These are phyloP conservation scores for Pterocles burchelli DNA, from an alignment of 2,113 vertebrate species.

Conservation along the genomic window DNA sequence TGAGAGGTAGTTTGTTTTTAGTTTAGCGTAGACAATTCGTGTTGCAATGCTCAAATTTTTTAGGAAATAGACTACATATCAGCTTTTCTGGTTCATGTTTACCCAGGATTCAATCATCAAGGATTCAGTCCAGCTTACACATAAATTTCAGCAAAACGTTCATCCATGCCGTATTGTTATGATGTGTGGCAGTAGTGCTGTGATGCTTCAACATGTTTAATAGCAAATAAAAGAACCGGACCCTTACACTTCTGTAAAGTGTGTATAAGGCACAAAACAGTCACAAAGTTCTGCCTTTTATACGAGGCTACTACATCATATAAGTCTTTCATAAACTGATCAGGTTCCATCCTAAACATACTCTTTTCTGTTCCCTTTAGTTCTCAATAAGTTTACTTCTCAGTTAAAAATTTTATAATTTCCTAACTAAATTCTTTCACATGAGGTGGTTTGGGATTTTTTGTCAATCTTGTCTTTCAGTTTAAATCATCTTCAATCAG, in stretches of 20 bases:
- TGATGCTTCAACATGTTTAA: not conserved
- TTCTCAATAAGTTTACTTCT: not conserved
- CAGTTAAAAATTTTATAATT: not conserved
- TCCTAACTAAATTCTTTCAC: not conserved
- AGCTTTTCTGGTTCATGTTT: not conserved
- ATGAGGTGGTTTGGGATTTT: not conserved
- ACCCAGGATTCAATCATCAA: not conserved
- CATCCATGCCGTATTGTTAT: not conserved
- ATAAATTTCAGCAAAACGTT: not conserved
- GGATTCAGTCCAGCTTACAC: not conserved
- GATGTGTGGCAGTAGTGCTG: not conserved
- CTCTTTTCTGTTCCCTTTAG: not conserved
- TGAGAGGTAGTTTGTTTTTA: not conserved
- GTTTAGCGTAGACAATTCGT: not conserved
- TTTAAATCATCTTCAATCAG: not conserved
- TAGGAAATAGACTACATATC: not conserved
- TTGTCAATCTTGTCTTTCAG: not conserved
- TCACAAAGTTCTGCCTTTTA: not conserved
- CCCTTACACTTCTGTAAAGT: not conserved
- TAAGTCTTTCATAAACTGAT: not conserved
- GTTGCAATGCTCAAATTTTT: not conserved
- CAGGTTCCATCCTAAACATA: not conserved
- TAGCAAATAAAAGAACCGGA: not conserved
- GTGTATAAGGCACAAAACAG: not conserved
- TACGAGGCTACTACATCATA: not conserved